Evolutionary conservation across 2,797 vertebrate species (phyloP).

Genomic region (Syngnathus rostellatus): DNA sequence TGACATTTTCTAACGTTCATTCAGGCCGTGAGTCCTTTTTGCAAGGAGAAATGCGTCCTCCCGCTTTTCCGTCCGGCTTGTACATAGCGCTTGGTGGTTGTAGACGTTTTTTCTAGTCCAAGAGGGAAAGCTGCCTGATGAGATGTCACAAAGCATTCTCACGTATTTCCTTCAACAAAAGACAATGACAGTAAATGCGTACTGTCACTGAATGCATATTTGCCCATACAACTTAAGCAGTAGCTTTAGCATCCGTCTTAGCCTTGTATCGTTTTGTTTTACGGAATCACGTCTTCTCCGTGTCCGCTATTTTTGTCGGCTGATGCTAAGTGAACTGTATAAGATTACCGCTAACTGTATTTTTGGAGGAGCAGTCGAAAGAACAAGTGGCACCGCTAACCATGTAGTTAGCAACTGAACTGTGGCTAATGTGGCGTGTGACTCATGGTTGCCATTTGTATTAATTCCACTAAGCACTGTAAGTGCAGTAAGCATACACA

Average conservation of each 20-base stretch:
- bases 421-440: too few relatives aligned
- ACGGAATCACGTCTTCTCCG: background rate
- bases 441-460: too few relatives aligned
- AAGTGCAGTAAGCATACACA: too few relatives aligned
- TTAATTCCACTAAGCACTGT: too few relatives aligned
- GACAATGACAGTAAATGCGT: background rate
- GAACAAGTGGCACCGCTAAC: too few relatives aligned
- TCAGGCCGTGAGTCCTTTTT: background rate
- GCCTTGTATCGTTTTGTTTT: background rate
- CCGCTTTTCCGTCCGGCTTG: background rate
- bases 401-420: background rate
- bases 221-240: background rate
- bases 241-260: background rate
- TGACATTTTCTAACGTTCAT: background rate
- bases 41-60: background rate
- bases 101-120: conserved; percentile 35
- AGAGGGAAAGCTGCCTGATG: conserved; percentile 45
- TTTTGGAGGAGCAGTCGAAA: too few relatives aligned
- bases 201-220: background rate
- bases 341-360: background rate
- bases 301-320: background rate
- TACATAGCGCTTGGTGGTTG: conserved; percentile 1
- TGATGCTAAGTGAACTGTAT: background rate
- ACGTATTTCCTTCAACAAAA: conserved; percentile 13
- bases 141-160: conserved; percentile 57